Evolutionary conservation across 2,113 vertebrate genomes (phyloP).

Genomic region (Pelobates fuscus): DNA sequence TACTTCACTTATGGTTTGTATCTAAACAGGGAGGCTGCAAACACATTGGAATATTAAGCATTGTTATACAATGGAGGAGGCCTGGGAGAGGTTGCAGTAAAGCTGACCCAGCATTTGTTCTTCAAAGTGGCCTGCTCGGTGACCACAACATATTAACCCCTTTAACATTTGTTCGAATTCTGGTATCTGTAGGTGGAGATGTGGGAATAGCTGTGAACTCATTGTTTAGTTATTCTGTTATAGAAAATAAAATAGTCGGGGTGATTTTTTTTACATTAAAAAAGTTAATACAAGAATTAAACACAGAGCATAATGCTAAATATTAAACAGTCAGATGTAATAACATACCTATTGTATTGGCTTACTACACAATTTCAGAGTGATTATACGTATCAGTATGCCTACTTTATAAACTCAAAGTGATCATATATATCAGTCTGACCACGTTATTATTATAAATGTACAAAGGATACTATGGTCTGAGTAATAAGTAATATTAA

Average conservation of each 20-base stretch:
- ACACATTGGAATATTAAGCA: neutral
- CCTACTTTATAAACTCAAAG: too few species aligned
- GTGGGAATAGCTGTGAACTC: neutral
- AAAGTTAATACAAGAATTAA: too few species aligned
- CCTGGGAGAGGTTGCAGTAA: neutral
- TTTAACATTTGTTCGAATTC: neutral
- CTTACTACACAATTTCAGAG: too few species aligned
- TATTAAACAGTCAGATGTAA: too few species aligned
- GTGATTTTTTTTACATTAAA: too few species aligned
- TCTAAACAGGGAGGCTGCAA: neutral
- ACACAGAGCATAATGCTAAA: too few species aligned
- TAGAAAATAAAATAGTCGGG: neutral
- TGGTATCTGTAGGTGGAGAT: neutral
- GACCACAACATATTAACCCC: conserved; percentile 11
- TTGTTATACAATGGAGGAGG: neutral
- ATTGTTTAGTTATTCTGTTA: neutral
- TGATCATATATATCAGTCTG: too few species aligned
- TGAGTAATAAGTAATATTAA: too few species aligned
- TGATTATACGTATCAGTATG: too few species aligned
- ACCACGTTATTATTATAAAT: too few species aligned
- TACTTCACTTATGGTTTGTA: neutral
- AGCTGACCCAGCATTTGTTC: conserved; percentile 2
- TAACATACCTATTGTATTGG: too few species aligned
- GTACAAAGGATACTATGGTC: too few species aligned
- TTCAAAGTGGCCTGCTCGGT: neutral